These are phyloP conservation scores for Parasteatoda lunata DNA, from an alignment of 2,888 invertebrate genomes.

Conservation along the genomic window DNA sequence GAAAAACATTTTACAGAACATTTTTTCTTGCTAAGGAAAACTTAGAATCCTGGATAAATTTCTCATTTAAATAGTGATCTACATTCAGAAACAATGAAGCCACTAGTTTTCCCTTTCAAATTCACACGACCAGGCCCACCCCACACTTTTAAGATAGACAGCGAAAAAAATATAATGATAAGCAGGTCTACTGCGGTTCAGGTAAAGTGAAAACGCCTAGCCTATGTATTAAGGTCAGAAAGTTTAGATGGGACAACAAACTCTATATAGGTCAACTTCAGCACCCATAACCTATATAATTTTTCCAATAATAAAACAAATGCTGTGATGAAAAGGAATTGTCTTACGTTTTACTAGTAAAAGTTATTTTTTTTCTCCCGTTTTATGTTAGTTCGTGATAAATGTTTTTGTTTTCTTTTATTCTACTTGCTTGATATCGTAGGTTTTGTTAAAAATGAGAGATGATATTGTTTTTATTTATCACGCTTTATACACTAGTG, in stretches of 20 bases:
- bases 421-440: not conserved
- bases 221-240: constrained; percentile 57
- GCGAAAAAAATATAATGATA: not conserved
- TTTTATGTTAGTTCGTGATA: constrained; percentile 1
- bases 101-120: constrained; percentile 35
- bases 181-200: constrained; percentile 32
- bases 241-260: constrained; percentile 61
- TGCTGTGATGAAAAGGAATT: constrained; percentile 27
- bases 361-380: constrained; percentile 9
- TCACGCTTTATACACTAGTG: not conserved
- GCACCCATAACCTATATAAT: constrained; percentile 62
- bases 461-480: not conserved
- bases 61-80: constrained; percentile 33
- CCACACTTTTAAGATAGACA: constrained; percentile 28
- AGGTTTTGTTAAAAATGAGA: not conserved
- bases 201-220: constrained; percentile 50
- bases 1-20: too few relatives aligned
- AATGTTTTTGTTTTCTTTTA: not conserved
- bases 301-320: constrained; percentile 46
- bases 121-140: constrained; percentile 1
- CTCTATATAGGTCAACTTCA: constrained; percentile 48
- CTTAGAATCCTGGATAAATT: not conserved
- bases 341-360: constrained; percentile 13
- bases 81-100: constrained; percentile 42
- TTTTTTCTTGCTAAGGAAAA: not conserved